Base-by-base conservation (phyloP, 2,888 invertebrate species). In the Clunio marinus region DNA sequence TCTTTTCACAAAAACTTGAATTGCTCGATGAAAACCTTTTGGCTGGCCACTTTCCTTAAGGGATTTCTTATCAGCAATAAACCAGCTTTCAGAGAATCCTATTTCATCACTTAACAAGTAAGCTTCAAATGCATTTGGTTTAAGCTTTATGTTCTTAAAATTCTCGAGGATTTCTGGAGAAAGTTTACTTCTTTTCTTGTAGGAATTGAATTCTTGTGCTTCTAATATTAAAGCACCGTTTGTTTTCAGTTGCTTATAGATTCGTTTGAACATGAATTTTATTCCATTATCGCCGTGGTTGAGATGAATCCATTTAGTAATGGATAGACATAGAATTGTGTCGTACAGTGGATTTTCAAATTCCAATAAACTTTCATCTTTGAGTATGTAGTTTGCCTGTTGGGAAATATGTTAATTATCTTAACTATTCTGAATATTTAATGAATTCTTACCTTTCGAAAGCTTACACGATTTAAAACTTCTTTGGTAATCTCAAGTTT, bases 271-370 rank as follows among this genome's bases (percentile, higher is more conserved):
- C 13, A 89, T 84, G 71, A 89, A 83, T 74, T 91, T 91, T 55
- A 95, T 77, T 1, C 93, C 94, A 2, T 81, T 82, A 77, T 95
- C 95, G 10, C 93, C 92, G 82, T 87, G 91, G 78, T 95, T 94
- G 25, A 93, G 81, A 74, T 95, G 94, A 72, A 95, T 85, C 94
- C 94, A 95, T 77, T 95, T 95, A 2, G 93, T 93, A 22, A 93
- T 84, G 69, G 91, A 91, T 51, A 95, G 80, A 73, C 93, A 93
- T 22, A 94, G 78, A 71, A 95, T 91, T 2, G 87, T 82, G 77
- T 95, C 92, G 76, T 87, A 94, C 74, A 91, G 89, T 5, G 88
- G 85, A 70, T 84, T 84, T 75, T 91, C 89, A 57, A 85, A 80
- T 65, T 86, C 85, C 13, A 94, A 77, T 62, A 89, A 77, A 5